phyloP scores from a whole-genome alignment of 53 echinoderm and acorn worm species.

The Pentamera pediparva region DNA sequence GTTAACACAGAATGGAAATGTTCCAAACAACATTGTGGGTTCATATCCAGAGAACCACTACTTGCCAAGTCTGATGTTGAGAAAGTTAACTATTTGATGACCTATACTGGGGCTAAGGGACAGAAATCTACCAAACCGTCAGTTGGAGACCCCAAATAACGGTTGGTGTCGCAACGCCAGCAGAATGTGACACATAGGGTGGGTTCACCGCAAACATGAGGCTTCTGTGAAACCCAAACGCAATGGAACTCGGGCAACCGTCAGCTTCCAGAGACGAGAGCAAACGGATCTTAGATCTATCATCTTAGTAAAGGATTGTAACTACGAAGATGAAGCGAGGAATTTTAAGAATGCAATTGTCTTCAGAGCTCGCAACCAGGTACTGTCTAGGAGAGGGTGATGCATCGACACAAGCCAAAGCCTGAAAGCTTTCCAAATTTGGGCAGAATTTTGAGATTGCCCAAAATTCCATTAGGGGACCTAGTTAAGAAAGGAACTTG shows the following conservation, averaged over 20 bases:
- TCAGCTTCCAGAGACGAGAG: conserved; percentile 43
- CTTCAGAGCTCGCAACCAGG: not conserved
- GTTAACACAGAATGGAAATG: conserved; percentile 42
- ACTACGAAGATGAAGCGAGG: conserved; percentile 48
- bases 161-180: not conserved
- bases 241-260: conserved; percentile 58
- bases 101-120: too few relatives aligned
- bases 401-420: conserved; percentile 44
- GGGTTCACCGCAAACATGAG: conserved; percentile 53
- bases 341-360: conserved; percentile 56
- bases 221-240: conserved; percentile 46
- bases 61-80: conserved; percentile 52
- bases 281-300: conserved; percentile 52
- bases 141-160: conserved; percentile 29
- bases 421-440: conserved; percentile 58
- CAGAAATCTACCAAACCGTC: conserved; percentile 51
- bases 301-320: conserved; percentile 54
- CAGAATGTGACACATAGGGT: conserved; percentile 52
- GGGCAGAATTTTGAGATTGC: conserved; percentile 59
- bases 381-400: conserved; percentile 59
- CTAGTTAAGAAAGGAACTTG: conserved; percentile 26
- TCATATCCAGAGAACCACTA: conserved; percentile 48
- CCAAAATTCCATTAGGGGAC: conserved; percentile 55
- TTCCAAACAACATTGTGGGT: conserved; percentile 45
- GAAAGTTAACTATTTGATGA: conserved; percentile 61